phyloP scores from a whole-genome alignment of 2,113 vertebrate genomes.

The Aythya baeri region DNA sequence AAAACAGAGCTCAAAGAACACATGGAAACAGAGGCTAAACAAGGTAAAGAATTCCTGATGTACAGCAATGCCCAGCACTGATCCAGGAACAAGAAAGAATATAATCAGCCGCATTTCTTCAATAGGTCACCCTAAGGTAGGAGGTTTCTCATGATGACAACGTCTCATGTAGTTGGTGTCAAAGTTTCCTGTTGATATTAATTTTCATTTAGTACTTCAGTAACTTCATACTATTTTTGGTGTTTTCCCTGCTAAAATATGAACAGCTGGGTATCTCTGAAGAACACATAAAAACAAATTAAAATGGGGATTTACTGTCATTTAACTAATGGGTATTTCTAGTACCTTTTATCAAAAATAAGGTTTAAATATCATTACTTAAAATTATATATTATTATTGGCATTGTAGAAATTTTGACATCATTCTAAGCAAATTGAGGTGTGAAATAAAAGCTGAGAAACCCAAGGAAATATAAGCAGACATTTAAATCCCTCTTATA shows the following conservation, averaged over 20 bases:
- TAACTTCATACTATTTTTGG: neutral
- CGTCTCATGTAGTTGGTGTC: neutral
- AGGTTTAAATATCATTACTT: neutral
- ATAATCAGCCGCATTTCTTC: neutral
- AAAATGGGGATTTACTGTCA: neutral
- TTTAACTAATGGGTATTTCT: neutral
- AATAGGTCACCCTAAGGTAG: neutral
- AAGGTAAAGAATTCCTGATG: neutral
- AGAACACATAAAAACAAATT: neutral
- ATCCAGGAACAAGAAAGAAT: neutral
- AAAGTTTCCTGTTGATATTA: neutral
- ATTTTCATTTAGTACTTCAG: conserved; percentile 5
- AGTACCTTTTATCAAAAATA: neutral
- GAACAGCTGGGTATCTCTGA: neutral
- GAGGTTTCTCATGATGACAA: neutral
- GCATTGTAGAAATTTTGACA: neutral
- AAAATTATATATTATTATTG: neutral
- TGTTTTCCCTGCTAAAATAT: neutral
- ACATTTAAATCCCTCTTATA: neutral
- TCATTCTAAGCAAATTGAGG: neutral
- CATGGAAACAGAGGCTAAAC: neutral
- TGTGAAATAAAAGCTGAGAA: neutral
- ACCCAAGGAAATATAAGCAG: neutral
- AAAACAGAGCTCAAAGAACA: neutral
- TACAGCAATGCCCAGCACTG: neutral